These are phyloP conservation scores for Parasteatoda tepidariorum DNA, from an alignment of 1,140 invertebrate genomes.

Conservation along the genomic window DNA sequence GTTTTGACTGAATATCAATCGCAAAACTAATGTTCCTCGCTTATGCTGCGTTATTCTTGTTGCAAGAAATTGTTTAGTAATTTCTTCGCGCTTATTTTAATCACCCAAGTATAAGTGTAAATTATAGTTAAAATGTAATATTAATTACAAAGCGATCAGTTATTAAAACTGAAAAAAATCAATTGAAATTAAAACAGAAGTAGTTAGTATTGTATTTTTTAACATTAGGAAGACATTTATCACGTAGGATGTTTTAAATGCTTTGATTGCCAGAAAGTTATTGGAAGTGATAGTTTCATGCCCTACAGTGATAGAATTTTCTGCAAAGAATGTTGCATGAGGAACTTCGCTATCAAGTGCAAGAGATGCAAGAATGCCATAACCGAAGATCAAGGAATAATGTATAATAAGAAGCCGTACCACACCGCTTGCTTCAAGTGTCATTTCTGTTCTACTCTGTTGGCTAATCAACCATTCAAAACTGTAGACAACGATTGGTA, in stretches of 20 bases:
- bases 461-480: constrained; percentile 12
- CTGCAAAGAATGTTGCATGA: constrained; percentile 1
- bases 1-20: no score
- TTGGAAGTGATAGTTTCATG: background rate
- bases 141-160: background rate
- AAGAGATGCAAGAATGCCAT: constrained; percentile 5
- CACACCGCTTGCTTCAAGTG: constrained; percentile 24
- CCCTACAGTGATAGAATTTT: background rate
- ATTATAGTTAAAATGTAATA: background rate
- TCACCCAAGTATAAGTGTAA: no score
- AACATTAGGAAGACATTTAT: background rate
- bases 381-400: constrained; percentile 16
- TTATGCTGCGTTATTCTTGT: no score
- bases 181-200: no score
- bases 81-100: no score
- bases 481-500: background rate
- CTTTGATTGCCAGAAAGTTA: background rate
- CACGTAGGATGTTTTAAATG: constrained; percentile 28
- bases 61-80: no score
- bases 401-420: constrained; percentile 28
- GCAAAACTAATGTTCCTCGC: no score
- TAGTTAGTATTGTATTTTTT: no score
- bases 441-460: background rate
- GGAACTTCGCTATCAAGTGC: constrained; percentile 11
- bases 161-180: no score